Percentiles rank a stretch among this genome's conserved stretches.
These are phyloP conservation scores for Morinoia aosen DNA, from an alignment of 2,888 invertebrate genomes.

Conservation along the genomic window DNA sequence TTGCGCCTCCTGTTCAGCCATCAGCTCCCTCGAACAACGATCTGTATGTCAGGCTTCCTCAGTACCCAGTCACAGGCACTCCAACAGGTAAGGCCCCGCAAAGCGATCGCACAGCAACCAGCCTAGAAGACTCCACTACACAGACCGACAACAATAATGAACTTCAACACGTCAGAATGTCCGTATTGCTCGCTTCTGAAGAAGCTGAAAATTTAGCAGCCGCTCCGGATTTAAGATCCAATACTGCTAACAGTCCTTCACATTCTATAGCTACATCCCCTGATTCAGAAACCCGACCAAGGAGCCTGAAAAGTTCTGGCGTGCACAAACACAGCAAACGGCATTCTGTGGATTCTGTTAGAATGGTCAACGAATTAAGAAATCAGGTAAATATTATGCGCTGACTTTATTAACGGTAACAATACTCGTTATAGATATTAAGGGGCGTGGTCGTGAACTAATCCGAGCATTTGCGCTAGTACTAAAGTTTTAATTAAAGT, in stretches of 20 bases:
- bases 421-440: neutral
- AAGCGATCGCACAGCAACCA: neutral
- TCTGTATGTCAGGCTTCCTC: constrained; percentile 64
- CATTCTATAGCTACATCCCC: neutral
- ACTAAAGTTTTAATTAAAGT: no score
- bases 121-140: constrained; percentile 30
- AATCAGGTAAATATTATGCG: constrained; percentile 15
- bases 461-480: no score
- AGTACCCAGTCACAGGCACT: constrained; percentile 55
- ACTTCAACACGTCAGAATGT: constrained; percentile 45
- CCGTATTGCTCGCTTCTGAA: constrained; percentile 32
- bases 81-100: constrained; percentile 2
- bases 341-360: constrained; percentile 59
- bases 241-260: neutral
- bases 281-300: neutral
- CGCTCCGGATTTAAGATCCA: neutral
- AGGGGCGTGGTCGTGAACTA: no score
- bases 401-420: neutral
- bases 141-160: constrained; percentile 25
- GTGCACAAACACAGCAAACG: constrained; percentile 55
- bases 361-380: constrained; percentile 60
- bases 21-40: constrained; percentile 61
- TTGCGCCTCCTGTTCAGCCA: constrained; percentile 62
- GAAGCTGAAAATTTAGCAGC: constrained; percentile 14
- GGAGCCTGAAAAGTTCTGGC: constrained; percentile 54